Conservation (phyloP, 2,888 invertebrate genomes). For the Cybosia mesomella region DNA sequence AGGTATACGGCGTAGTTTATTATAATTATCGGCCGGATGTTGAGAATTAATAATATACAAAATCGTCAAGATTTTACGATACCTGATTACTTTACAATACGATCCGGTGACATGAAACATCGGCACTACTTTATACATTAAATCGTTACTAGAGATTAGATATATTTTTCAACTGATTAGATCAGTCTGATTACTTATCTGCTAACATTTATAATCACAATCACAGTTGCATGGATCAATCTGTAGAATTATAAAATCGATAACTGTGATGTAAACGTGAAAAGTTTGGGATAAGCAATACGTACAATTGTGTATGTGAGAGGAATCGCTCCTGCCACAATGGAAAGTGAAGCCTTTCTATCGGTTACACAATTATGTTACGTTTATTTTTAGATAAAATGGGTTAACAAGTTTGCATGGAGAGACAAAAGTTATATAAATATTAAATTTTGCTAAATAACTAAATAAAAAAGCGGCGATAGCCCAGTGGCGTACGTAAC, state of each 20-base stretch:
- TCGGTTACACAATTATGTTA: too few species aligned
- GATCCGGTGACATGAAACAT: conserved; percentile 28
- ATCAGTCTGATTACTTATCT: not conserved
- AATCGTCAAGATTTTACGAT: not conserved
- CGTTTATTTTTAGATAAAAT: too few species aligned
- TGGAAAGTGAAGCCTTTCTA: too few species aligned
- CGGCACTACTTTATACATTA: conserved; percentile 23
- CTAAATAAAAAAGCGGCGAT: too few species aligned
- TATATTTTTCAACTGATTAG: conserved; percentile 20
- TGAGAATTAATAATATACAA: not conserved
- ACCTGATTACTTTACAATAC: conserved; percentile 13
- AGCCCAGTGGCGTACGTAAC: too few species aligned
- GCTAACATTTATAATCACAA: not conserved
- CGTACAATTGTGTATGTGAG: not conserved
- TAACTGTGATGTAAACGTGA: not conserved
- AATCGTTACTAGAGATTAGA: conserved; percentile 22
- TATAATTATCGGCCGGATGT: not conserved
- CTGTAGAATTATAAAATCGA: not conserved
- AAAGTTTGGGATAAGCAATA: too few species aligned
- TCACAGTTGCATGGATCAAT: conserved; percentile 2
- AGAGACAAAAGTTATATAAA: too few species aligned
- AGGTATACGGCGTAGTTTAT: not conserved
- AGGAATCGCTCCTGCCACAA: too few species aligned
- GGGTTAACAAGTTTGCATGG: too few species aligned
- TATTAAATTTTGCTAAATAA: too few species aligned